Conservation (phyloP, 64 coral and sea anemone genomes). For the Dendrophyllia cribrosa region DNA sequence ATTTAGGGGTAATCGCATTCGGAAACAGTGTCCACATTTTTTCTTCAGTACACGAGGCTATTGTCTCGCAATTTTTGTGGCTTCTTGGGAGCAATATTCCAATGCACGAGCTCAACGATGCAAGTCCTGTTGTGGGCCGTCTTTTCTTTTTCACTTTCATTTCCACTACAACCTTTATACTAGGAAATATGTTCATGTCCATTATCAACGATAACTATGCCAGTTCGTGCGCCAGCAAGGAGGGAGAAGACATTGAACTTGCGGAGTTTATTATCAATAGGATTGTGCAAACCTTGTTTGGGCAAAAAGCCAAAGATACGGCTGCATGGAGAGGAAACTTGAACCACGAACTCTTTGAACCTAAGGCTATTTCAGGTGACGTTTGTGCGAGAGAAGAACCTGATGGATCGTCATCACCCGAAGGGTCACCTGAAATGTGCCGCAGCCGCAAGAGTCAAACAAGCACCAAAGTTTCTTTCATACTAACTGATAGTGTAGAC, state of each 20-base stretch:
- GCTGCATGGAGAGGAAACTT: neutral
- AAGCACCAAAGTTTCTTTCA: neutral
- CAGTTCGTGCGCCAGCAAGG: slow-evolving; percentile 15
- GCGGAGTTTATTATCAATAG: slow-evolving; percentile 73
- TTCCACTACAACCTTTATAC: slow-evolving; percentile 56
- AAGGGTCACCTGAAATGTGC: neutral
- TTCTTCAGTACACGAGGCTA: slow-evolving; percentile 22
- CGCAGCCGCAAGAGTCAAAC: neutral
- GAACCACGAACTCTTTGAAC: neutral
- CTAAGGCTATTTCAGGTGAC: neutral
- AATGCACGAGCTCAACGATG: slow-evolving; percentile 34
- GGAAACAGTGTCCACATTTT: slow-evolving; percentile 52
- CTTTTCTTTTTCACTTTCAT: slow-evolving; percentile 67
- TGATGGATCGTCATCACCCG: neutral
- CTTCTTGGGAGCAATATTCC: slow-evolving; percentile 53
- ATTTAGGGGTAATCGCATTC: slow-evolving; percentile 55
- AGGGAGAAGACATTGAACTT: slow-evolving; percentile 60
- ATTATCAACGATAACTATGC: slow-evolving; percentile 70
- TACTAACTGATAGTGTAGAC: neutral
- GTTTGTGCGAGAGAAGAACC: neutral
- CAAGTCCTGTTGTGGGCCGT: slow-evolving; percentile 67
- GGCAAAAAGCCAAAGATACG: neutral
- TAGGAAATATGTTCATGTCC: slow-evolving; percentile 80
- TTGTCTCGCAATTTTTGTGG: slow-evolving; percentile 42
- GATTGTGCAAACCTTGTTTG: neutral